Evolutionary conservation across 1,140 invertebrate species (phyloP).

Genomic region (Brachystomella parvula): DNA sequence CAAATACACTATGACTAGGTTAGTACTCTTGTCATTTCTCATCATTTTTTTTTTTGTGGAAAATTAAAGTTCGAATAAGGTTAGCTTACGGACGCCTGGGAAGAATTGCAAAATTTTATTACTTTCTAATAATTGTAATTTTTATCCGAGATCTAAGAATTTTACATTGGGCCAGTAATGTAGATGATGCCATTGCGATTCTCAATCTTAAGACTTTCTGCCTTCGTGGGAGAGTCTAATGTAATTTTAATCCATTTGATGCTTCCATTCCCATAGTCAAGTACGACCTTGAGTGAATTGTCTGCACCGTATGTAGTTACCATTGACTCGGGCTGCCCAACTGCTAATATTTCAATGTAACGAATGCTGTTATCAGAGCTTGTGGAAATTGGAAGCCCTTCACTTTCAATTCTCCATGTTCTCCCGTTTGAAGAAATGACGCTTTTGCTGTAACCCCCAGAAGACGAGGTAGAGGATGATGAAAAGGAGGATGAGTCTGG

Average conservation of each 20-base stretch:
- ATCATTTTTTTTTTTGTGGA: not conserved
- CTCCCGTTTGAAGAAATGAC: not conserved
- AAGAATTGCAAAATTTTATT: not conserved
- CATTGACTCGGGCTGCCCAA: not conserved
- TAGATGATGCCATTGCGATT: not conserved
- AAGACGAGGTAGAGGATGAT: not conserved
- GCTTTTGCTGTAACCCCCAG: not conserved
- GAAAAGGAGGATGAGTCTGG: no score
- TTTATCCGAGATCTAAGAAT: not conserved
- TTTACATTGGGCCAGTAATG: not conserved
- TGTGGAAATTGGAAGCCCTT: not conserved
- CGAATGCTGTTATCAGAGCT: not conserved
- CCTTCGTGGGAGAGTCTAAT: not conserved
- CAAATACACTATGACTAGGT: no score
- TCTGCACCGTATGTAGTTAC: not conserved
- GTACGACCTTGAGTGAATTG: not conserved
- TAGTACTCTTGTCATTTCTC: no score
- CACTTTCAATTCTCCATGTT: not conserved
- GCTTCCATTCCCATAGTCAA: not conserved
- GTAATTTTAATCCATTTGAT: not conserved
- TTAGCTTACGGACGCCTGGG: not conserved
- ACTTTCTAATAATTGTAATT: not conserved
- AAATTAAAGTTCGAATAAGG: not conserved
- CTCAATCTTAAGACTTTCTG: not conserved
- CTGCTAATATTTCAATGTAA: not conserved